These are phyloP conservation scores for Diplosoma virens DNA, from an alignment of 23 tunicate species.

Conservation along the genomic window DNA sequence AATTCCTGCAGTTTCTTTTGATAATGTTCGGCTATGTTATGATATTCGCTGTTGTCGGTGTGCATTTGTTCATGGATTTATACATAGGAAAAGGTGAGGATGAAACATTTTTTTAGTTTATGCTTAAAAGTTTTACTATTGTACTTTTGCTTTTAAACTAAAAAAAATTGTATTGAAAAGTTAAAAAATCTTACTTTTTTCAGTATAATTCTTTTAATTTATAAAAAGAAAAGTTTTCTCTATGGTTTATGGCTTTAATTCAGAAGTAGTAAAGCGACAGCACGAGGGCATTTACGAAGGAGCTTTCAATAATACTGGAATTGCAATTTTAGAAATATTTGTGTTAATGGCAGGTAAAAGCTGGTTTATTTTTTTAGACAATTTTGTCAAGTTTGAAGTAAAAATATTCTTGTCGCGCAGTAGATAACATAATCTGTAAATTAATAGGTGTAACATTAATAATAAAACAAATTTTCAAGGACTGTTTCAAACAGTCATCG, in stretches of 20 bases:
- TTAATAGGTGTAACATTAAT: too few species aligned
- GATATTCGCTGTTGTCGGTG: conserved; percentile 69
- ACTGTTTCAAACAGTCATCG: too few species aligned
- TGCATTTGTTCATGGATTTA: conserved; percentile 65
- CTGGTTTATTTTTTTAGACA: too few species aligned
- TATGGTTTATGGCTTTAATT: neutral
- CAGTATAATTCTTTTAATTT: neutral
- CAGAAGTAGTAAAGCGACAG: conserved; percentile 41
- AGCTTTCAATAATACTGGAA: conserved; percentile 62
- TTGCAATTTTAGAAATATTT: conserved; percentile 65
- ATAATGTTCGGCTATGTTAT: conserved; percentile 63
- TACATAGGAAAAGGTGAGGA: conserved; percentile 51
- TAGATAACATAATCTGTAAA: too few species aligned
- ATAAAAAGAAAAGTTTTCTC: neutral
- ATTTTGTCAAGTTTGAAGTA: too few species aligned
- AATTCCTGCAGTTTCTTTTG: conserved; percentile 65
- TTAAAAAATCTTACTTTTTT: neutral
- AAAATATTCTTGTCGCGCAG: too few species aligned
- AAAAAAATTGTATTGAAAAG: neutral
- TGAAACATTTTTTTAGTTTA: too few species aligned
- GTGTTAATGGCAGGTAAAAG: conserved; percentile 83
- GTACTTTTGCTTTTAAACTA: neutral
- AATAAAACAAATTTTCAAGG: too few species aligned
- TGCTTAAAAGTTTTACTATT: too few species aligned
- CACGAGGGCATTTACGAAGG: conserved; percentile 60